Evolutionary conservation across 1,140 invertebrate species (phyloP), one percentile per base, ranked within the genome.

Genomic region (Bombus soroeensis): DNA sequence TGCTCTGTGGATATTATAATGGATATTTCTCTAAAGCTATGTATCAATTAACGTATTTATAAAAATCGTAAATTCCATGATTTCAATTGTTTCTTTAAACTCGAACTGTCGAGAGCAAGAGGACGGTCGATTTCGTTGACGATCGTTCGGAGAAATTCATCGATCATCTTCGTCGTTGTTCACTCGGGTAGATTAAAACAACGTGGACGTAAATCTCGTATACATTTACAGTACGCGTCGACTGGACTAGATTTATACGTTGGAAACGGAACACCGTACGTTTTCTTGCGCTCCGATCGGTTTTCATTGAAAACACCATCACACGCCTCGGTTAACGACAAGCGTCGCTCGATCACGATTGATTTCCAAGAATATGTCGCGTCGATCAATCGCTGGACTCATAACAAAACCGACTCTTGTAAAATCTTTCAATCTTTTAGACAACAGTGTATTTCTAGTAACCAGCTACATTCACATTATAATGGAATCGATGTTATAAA

Each of bases 241-340:
- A 79, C 77, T 81, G 84, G 88, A 89, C 88, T 89, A 89, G 88
- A 89, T 89, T 89, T 89, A 74, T 86, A 73, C 83, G 83, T 86
- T 59, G 76, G 37, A 62, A 83, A 76, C 59, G 66, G 80, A 73
- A 34, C 83, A 37, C 47, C 41, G 39, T 68, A 66, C 59, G 59
- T 85, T 64, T 73, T 39, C 25, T 53, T 43, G 28, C n/a, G n/a
- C 57, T 76, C 34, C 28, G 43, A 53, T 81, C 43, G 32, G 80
- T 77, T 75, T 81, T 62, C 68, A 77, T 47, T 66, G 34, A 80
- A 71, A 86, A 34, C 47, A 87, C 62, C 57, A 13, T 57, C 70
- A 13, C 59, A 41, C 59, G n/a, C 41, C 15, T 39, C 37, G 66
- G 37, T n/a, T 43, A 39, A 22, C 32, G 15, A 66, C 39, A n/a